Conservation (phyloP, 1,140 invertebrate species). For the Pomacea maculata region DNA sequence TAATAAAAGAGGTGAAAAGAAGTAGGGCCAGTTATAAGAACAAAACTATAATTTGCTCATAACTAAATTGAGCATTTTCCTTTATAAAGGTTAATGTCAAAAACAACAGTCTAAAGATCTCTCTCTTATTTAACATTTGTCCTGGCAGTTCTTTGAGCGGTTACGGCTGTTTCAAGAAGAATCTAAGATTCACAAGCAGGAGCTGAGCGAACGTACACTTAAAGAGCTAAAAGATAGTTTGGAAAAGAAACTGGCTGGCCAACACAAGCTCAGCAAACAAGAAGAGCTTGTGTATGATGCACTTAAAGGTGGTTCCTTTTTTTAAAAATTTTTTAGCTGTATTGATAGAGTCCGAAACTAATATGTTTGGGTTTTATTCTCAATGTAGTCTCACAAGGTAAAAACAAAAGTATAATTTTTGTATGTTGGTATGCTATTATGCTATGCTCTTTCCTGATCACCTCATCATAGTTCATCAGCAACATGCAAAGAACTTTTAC, state of each 20-base stretch:
- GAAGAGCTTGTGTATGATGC: constrained; percentile 53
- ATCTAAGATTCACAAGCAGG: constrained; percentile 45
- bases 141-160: constrained; percentile 53
- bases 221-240: constrained; percentile 46
- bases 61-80: background rate
- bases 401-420: too few relatives aligned
- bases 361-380: background rate
- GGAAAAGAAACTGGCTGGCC: constrained; percentile 56
- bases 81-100: background rate
- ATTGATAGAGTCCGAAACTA: background rate
- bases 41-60: background rate
- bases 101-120: background rate
- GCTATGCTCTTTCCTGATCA: too few relatives aligned
- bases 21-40: too few relatives aligned
- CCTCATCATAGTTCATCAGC: too few relatives aligned
- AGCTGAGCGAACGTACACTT: constrained; percentile 44
- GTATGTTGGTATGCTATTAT: too few relatives aligned
- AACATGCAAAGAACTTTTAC: too few relatives aligned
- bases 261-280: constrained; percentile 50
- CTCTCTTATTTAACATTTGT: background rate
- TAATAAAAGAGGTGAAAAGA: too few relatives aligned
- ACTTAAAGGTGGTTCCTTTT: constrained; percentile 45
- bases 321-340: background rate
- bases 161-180: constrained; percentile 52
- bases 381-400: too few relatives aligned